phyloP scores from a whole-genome alignment of 2,888 invertebrate species.

The Copidosoma aretas region DNA sequence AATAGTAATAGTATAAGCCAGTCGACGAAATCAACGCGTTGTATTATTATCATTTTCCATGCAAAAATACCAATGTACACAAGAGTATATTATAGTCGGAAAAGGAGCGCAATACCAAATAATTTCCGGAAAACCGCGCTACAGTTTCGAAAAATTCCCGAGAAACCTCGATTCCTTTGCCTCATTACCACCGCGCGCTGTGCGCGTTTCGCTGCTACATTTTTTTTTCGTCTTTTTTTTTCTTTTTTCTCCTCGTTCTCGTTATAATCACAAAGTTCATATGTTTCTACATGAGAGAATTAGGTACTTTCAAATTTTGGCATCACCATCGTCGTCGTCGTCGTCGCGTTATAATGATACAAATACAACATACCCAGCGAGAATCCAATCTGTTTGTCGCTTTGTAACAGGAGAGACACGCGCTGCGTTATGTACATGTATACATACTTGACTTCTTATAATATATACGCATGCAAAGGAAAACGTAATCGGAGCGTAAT shows the following conservation, averaged over 20 bases:
- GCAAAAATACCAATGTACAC: slow-evolving; percentile 26
- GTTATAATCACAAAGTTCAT: slow-evolving; percentile 6
- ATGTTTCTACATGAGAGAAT: too few relatives aligned
- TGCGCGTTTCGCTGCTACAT: not conserved
- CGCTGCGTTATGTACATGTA: not conserved
- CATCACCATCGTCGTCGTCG: not conserved
- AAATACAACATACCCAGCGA: too few relatives aligned
- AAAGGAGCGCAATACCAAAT: too few relatives aligned
- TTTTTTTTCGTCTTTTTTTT: not conserved
- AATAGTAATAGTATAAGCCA: not conserved
- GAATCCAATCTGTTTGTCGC: not conserved
- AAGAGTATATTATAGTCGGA: too few relatives aligned
- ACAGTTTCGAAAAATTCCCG: too few relatives aligned
- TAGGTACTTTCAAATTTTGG: not conserved
- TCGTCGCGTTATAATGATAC: too few relatives aligned
- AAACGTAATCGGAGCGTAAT: not conserved
- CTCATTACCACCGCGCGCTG: too few relatives aligned
- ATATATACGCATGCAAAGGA: not conserved
- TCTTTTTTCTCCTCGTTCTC: too few relatives aligned
- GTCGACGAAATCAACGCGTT: slow-evolving; percentile 3
- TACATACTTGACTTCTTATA: too few relatives aligned
- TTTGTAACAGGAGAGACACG: not conserved
- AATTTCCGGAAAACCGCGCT: too few relatives aligned
- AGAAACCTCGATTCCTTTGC: too few relatives aligned
- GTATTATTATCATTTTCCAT: slow-evolving; percentile 6